Conservation (phyloP, 2,113 vertebrate genomes). For the Diadophis punctatus region DNA sequence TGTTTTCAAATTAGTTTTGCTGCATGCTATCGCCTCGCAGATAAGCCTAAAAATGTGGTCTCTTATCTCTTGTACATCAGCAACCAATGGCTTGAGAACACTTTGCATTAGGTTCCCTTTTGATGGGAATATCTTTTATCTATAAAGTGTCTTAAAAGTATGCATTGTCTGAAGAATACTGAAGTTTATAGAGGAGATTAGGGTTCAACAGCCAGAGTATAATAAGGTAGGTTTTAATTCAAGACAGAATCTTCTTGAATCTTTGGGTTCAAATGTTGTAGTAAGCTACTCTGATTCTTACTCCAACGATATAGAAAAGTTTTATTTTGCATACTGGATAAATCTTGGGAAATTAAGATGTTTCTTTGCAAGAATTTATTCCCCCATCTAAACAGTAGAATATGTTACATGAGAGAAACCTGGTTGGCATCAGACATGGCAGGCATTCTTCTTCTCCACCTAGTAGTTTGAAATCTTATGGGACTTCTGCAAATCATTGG, state of each 20-base stretch:
- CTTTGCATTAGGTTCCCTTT: neutral
- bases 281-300: too few relatives aligned
- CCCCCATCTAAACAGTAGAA: neutral
- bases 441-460: neutral
- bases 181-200: slow-evolving; percentile 12
- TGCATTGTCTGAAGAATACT: slow-evolving; percentile 24
- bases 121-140: slow-evolving; percentile 31
- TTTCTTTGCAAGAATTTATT: neutral
- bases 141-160: slow-evolving; percentile 39
- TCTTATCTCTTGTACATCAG: neutral
- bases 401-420: neutral
- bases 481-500: neutral
- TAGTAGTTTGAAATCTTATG: neutral
- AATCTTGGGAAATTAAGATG: neutral
- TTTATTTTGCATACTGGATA: too few relatives aligned
- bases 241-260: neutral
- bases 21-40: slow-evolving; percentile 5
- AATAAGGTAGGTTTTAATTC: neutral
- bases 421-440: neutral
- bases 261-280: neutral
- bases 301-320: neutral
- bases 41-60: neutral
- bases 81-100: neutral
- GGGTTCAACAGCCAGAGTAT: slow-evolving; percentile 7
- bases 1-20: slow-evolving; percentile 20